Evolutionary conservation across 2,888 invertebrate genomes (phyloP).

Genomic region (Pandemis cinnamomeana): DNA sequence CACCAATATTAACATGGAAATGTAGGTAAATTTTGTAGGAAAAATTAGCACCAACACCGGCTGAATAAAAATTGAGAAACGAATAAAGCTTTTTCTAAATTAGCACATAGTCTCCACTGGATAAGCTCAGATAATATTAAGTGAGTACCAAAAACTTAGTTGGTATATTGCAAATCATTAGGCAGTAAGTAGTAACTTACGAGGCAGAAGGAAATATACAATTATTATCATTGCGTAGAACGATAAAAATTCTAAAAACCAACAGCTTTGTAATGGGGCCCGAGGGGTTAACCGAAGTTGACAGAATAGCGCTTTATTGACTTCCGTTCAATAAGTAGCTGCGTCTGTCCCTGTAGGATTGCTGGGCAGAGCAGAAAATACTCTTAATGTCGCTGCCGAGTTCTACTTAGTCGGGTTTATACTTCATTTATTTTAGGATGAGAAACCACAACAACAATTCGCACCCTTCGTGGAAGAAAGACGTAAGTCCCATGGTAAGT

Average conservation of each 20-base stretch:
- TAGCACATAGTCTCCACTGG: too few species aligned
- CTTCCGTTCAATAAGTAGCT: conserved; percentile 15
- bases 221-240: not conserved
- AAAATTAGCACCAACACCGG: too few species aligned
- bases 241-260: conserved; percentile 15
- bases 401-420: not conserved
- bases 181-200: not conserved
- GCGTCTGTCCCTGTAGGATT: not conserved
- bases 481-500: too few species aligned
- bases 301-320: conserved; percentile 25
- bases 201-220: not conserved
- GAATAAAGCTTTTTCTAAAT: too few species aligned
- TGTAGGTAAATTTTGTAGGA: too few species aligned
- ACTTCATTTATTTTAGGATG: too few species aligned
- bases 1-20: too few species aligned
- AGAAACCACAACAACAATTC: too few species aligned
- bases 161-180: not conserved
- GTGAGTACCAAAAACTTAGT: not conserved
- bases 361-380: not conserved
- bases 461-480: too few species aligned
- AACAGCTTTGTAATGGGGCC: conserved; percentile 27
- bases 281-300: conserved; percentile 14
- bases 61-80: too few species aligned
- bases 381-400: not conserved
- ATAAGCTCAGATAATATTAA: too few species aligned